These are phyloP conservation scores for Heteropelma amictum DNA, from an alignment of 2,888 invertebrate genomes.

Conservation along the genomic window DNA sequence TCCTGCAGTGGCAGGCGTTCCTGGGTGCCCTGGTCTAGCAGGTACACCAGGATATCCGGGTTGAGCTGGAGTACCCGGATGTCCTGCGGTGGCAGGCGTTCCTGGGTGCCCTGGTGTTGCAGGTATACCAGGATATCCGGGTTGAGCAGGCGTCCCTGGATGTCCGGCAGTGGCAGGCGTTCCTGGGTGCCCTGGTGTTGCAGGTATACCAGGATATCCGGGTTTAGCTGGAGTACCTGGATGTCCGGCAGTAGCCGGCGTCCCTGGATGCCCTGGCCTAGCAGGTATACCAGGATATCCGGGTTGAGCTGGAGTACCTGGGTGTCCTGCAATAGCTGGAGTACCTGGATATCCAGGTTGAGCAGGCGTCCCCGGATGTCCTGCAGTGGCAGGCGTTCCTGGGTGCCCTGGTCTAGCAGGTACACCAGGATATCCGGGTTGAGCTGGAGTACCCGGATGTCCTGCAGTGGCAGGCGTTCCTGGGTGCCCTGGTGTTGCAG, in stretches of 20 bases:
- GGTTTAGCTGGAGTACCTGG: slow-evolving; percentile 65
- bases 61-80: slow-evolving; percentile 49
- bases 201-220: slow-evolving; percentile 54
- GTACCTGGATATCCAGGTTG: slow-evolving; percentile 63
- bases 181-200: slow-evolving; percentile 13
- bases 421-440: slow-evolving; percentile 21
- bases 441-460: slow-evolving; percentile 59
- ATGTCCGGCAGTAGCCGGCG: slow-evolving; percentile 66
- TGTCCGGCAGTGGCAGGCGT: too few relatives aligned
- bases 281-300: slow-evolving; percentile 30
- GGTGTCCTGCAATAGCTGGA: slow-evolving; percentile 62
- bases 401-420: slow-evolving; percentile 48
- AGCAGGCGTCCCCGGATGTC: slow-evolving; percentile 46
- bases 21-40: slow-evolving; percentile 69
- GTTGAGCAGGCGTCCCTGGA: slow-evolving; percentile 7
- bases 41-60: slow-evolving; percentile 60
- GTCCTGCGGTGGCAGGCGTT: slow-evolving; percentile 9
- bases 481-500: slow-evolving; percentile 46
- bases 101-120: slow-evolving; percentile 43
- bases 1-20: slow-evolving; percentile 75
- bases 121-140: slow-evolving; percentile 43
- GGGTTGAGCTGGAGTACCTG: slow-evolving; percentile 49
- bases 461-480: slow-evolving; percentile 47
- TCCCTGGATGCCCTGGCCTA: slow-evolving; percentile 67
- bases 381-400: slow-evolving; percentile 34